Conservation (phyloP, 1,140 invertebrate species). For the Melitaea cinxia region DNA sequence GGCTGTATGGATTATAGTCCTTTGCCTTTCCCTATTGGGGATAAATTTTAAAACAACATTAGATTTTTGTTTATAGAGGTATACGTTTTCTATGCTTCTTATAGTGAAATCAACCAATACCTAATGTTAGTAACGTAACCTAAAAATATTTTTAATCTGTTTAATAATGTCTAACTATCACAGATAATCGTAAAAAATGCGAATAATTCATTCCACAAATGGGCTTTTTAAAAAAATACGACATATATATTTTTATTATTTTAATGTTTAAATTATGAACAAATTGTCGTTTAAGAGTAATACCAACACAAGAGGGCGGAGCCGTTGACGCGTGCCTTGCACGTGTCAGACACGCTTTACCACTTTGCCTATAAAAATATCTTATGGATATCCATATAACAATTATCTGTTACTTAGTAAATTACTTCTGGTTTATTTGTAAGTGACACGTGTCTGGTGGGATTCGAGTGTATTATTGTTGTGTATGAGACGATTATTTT, state of each 20-base stretch:
- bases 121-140: no score
- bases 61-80: no score
- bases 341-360: constrained; percentile 6
- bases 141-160: no score
- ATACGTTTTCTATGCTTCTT: no score
- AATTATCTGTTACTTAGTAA: constrained; percentile 6
- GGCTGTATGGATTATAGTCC: no score
- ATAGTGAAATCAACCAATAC: no score
- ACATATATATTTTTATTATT: background rate
- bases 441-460: constrained; percentile 1
- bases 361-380: constrained; percentile 5
- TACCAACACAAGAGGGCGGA: background rate
- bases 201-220: no score
- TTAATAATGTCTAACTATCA: no score
- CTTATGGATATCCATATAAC: constrained; percentile 6
- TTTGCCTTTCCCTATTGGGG: no score
- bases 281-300: background rate
- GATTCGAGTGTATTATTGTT: background rate
- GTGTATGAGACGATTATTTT: background rate
- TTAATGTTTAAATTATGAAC: background rate
- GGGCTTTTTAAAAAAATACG: no score
- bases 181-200: no score
- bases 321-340: constrained; percentile 12
- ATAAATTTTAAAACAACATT: no score
- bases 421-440: background rate